Evolutionary conservation across 2,797 vertebrate genomes (phyloP), one percentile per base, ranked within the genome.

Genomic region (Oreochromis mossambicus): DNA sequence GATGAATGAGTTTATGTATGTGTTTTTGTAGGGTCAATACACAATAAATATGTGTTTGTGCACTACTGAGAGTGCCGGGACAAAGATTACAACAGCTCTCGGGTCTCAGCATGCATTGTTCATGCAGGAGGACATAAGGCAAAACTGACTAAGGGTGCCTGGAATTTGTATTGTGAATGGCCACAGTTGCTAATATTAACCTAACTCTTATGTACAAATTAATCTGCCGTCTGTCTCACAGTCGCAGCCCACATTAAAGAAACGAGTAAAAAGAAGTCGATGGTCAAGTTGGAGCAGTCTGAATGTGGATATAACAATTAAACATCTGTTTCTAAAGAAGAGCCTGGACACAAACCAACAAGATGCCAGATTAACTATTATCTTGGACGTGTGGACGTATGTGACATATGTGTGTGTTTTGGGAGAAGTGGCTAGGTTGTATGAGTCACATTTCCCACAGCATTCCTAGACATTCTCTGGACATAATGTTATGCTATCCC

Each of bases 371-470:
- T 94, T 94, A 92, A 94, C 91, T 92, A 92, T 92, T 85, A 89
- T 89, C 81, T 82, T 82, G 77, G 86, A 84, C 81, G 13, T 46
- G 50, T 76, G 87, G 78, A 56, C 80, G 79, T 83, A 12, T 86
- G 83, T 83, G 77, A 70, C 66, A 70, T 48, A 29, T 86, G 82
- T 85, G 54, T 75, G 83, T 79, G 77, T 76, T 81, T 83, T 78
- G 83, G 84, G 82, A 90, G 87, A 80, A 83, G 92, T 76, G 91
- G 94, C 92, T 92, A 86, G 89, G 83, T 84, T 89, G 83, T 88
- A 89, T 95, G 95, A 96, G 89, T 95, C 94, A 95, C 90, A 95
- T 89, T 89, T 89, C 89, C 94, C 92, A 29, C 93, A 92, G 92
- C 89, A 91, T 95, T 94, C 93, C 89, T 91, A 90, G 90, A 92